Evolutionary conservation across 1,140 invertebrate species (phyloP).

Genomic region (Scaptodrosophila lebanonensis): DNA sequence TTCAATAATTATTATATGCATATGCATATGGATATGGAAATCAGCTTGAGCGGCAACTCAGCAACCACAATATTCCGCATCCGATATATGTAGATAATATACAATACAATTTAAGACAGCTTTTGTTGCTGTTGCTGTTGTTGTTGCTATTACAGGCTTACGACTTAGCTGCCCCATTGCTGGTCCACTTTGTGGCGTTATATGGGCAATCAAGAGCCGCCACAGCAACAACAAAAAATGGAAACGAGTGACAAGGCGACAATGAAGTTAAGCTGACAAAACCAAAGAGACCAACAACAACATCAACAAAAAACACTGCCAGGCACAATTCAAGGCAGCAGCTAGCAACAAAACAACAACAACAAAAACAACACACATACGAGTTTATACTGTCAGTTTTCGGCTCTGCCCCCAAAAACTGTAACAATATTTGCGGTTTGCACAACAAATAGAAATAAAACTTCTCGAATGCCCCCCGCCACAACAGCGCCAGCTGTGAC

Average conservation of each 20-base stretch:
- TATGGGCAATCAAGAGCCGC: conserved; percentile 11
- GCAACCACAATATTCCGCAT: no score
- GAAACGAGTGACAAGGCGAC: conserved; percentile 17
- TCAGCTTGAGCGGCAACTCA: conserved; percentile 8
- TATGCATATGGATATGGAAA: no score
- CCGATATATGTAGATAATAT: conserved; percentile 8
- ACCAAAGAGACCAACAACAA: conserved; percentile 6
- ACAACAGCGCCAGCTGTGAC: conserved; percentile 23
- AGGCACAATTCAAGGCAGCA: neutral
- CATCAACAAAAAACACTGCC: conserved; percentile 11
- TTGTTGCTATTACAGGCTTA: conserved; percentile 32
- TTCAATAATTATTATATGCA: conserved; percentile 32
- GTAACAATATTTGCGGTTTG: conserved; percentile 17
- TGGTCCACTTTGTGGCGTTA: conserved; percentile 41
- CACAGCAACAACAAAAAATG: conserved; percentile 28
- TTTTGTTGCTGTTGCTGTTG: conserved; percentile 10
- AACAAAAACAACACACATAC: conserved; percentile 20
- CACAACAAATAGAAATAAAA: conserved; percentile 13
- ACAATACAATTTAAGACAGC: conserved; percentile 50
- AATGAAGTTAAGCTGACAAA: conserved; percentile 19
- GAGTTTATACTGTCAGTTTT: conserved; percentile 17
- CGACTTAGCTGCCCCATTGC: conserved; percentile 18
- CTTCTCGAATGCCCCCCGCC: conserved; percentile 22
- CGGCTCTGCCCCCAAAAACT: conserved; percentile 5
- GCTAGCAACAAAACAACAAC: conserved; percentile 34